Base-by-base conservation (phyloP, 2,888 invertebrate genomes). In the Melanchra persicariae region DNA sequence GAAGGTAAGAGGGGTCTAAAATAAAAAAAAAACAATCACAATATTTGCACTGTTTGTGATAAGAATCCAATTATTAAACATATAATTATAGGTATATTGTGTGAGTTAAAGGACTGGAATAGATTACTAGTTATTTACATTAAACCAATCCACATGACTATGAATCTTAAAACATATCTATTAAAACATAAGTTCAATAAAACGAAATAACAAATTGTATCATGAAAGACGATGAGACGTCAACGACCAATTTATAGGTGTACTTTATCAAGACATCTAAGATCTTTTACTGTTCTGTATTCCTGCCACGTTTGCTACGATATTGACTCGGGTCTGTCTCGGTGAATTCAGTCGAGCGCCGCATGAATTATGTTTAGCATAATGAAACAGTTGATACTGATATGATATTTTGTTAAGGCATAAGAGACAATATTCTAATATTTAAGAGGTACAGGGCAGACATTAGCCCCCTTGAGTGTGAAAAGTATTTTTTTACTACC, bases 261-360 rank as follows among this genome's bases (percentile, higher is more conserved):
- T 30, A 70, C 45, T 64, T 65, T 65, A 70, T 70, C 47, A 57
- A 76, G 64, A 40, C 58, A 54, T 72, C 72, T 45, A 51, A 63
- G 72, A 66, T 72, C 43, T 8, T 30, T 64, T 3, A 17, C 22
- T 30, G 52, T 30, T 70, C 59, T 40, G 65, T 58, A 77, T 77
- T 77, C 58, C 7, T 9, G 2, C n/a, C 72, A 66, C 72, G 77
- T 59, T 66, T 19, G n/a, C 19, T 37, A 19, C 52, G 72, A 62
- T 77, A 77, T 77, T 77, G 77, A 72, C 72, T 77, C 59, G 51
- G 58, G 65, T 77, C 77, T 71, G 61, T 62, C 72, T 59, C 60
- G 17, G 55, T 34, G 72, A 77, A 45, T 54, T 62, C 72, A 66
- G 71, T 65, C 77, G 60, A 62, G 62, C 62, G 61, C 49, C 26